Percentiles rank a stretch among this genome's conserved stretches.
phyloP scores from a whole-genome alignment of 2,113 vertebrate species.

The Formicarius rufipectus region DNA sequence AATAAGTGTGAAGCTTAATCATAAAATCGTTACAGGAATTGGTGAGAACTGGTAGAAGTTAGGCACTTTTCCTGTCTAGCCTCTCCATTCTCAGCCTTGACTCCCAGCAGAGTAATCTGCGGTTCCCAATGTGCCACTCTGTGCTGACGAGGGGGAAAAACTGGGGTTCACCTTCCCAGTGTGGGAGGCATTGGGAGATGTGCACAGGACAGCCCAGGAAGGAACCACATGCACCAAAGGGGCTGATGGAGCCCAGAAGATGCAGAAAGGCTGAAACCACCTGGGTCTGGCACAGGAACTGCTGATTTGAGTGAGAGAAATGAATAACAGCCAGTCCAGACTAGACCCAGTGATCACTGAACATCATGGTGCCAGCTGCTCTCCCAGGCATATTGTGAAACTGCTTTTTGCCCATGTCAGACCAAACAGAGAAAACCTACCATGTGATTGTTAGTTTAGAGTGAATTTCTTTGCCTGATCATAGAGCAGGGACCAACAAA shows the following conservation, averaged over 20 bases:
- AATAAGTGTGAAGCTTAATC: not conserved
- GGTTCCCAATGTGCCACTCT: not conserved
- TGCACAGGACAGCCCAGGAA: not conserved
- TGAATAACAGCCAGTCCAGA: not conserved
- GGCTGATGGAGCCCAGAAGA: not conserved
- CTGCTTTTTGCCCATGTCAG: not conserved
- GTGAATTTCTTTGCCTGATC: not conserved
- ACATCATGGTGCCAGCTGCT: not conserved
- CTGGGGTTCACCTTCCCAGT: accelerated
- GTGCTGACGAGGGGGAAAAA: not conserved
- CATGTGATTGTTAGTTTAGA: not conserved
- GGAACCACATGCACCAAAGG: accelerated
- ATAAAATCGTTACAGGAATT: not conserved
- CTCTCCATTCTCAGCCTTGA: not conserved
- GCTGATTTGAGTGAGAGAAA: not conserved
- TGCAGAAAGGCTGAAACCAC: not conserved
- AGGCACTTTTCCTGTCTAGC: not conserved
- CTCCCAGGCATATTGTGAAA: not conserved
- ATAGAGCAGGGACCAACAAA: not conserved
- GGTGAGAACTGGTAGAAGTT: not conserved
- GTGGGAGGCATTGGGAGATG: accelerated
- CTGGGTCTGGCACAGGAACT: not conserved
- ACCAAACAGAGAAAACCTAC: not conserved
- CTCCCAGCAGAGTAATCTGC: not conserved
- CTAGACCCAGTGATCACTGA: not conserved